Conservation (phyloP, 2,113 vertebrate species). For the Macquaria australasica region DNA sequence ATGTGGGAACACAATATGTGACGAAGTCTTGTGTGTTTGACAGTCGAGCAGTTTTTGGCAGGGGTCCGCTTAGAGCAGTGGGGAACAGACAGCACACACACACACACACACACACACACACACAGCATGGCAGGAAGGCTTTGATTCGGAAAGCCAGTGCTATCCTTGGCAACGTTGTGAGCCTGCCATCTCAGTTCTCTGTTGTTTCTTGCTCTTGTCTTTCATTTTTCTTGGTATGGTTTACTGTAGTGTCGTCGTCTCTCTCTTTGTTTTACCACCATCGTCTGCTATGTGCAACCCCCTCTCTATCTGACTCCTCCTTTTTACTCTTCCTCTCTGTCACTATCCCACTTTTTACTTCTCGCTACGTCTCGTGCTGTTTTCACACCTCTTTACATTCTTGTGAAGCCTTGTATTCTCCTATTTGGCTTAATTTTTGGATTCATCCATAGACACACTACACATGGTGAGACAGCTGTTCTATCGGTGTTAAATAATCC, state of each 20-base stretch:
- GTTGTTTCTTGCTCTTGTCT: conserved; percentile 13
- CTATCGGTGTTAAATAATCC: conserved; percentile 17
- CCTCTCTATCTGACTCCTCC: background rate
- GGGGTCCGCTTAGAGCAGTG: conserved; percentile 24
- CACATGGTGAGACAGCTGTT: background rate
- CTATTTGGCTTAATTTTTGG: background rate
- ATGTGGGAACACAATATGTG: conserved; percentile 34
- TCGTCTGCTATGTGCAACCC: background rate
- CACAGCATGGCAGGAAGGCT: conserved; percentile 49
- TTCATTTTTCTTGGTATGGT: conserved; percentile 7
- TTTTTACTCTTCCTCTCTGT: conserved; percentile 1
- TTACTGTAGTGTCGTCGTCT: background rate
- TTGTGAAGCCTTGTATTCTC: background rate
- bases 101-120: conserved; percentile 16
- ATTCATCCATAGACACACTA: background rate
- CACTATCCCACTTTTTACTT: background rate
- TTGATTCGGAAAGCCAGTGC: conserved; percentile 56
- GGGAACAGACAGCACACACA: conserved; percentile 16
- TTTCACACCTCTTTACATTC: background rate
- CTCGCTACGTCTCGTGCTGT: background rate
- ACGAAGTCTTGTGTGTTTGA: conserved; percentile 44
- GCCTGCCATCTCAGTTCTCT: conserved; percentile 36
- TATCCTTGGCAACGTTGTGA: conserved; percentile 37
- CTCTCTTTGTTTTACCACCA: conserved; percentile 4
- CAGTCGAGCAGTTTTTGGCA: conserved; percentile 43